Percentiles rank a stretch among this genome's conserved stretches.
Conservation (phyloP, 2,797 vertebrate species). For the Macrochelys suwanniensis region DNA sequence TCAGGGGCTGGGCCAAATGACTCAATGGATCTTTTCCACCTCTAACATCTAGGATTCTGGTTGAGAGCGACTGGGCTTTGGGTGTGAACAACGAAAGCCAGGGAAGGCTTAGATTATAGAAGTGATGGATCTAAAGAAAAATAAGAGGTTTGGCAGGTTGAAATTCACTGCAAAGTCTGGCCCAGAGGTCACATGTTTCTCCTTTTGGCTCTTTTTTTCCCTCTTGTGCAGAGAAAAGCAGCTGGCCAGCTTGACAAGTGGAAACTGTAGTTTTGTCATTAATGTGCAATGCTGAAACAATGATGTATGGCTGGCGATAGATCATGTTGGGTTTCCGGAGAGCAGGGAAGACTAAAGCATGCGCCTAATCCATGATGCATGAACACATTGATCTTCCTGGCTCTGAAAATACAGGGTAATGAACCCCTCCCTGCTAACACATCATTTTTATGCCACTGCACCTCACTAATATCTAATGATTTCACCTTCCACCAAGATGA, state of each 20-base stretch:
- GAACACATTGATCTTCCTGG: conserved; percentile 85
- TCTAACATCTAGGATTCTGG: background rate
- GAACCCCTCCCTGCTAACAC: conserved; percentile 85
- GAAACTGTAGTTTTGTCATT: conserved; percentile 76
- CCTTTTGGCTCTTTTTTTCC: background rate
- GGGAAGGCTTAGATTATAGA: conserved; percentile 11
- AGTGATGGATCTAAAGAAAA: conserved; percentile 42
- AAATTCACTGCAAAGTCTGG: conserved; percentile 56
- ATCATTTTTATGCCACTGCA: conserved; percentile 86
- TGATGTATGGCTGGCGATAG: conserved; percentile 83
- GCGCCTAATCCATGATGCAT: conserved; percentile 86
- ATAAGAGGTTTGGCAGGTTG: conserved; percentile 12
- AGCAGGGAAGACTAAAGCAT: conserved; percentile 78
- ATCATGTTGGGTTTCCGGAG: conserved; percentile 85
- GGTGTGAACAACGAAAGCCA: conserved; percentile 1
- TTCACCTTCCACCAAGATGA: conserved; percentile 85
- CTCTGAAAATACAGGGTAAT: conserved; percentile 86
- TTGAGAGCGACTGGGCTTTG: background rate
- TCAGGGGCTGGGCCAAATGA: background rate
- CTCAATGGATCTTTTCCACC: conserved; percentile 14
- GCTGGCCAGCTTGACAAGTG: conserved; percentile 79
- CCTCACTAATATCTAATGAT: conserved; percentile 88
- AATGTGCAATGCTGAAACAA: conserved; percentile 72
- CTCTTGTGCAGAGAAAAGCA: conserved; percentile 63
- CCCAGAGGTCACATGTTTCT: conserved; percentile 58